Conservation (phyloP, 2,797 vertebrate genomes). For the Numenius phaeopus region DNA sequence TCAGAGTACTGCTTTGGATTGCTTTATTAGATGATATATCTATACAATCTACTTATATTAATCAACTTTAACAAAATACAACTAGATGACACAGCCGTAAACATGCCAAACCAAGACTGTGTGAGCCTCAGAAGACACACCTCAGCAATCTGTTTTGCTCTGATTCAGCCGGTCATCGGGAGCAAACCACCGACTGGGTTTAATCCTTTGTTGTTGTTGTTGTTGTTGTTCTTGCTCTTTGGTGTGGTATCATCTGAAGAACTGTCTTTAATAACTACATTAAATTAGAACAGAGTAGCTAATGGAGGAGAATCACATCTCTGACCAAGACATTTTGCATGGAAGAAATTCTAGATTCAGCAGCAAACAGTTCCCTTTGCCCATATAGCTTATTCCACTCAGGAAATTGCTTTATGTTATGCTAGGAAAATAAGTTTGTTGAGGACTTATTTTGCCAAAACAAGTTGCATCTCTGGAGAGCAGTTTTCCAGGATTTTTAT, state of each 20-base stretch:
- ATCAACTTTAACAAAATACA: not conserved
- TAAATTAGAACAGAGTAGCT: not conserved
- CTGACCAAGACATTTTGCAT: not conserved
- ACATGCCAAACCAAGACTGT: not conserved
- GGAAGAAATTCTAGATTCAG: not conserved
- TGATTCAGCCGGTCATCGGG: not conserved
- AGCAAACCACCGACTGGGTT: not conserved
- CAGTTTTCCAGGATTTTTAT: not conserved
- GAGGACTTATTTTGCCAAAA: not conserved
- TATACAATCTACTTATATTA: not conserved
- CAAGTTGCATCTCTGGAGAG: not conserved
- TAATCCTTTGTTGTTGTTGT: not conserved
- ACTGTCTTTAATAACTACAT: not conserved
- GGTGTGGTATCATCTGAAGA: conserved; percentile 7
- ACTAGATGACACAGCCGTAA: not conserved
- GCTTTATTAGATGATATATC: not conserved
- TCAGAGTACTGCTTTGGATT: not conserved
- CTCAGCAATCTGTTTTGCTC: not conserved
- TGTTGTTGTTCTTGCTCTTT: not conserved
- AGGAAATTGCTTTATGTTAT: not conserved
- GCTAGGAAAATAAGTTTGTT: not conserved
- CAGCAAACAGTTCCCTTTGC: not conserved
- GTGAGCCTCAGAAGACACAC: not conserved
- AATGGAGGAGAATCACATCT: not conserved
- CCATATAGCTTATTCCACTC: not conserved